Evolutionary conservation across 2,113 vertebrate genomes (phyloP).

Genomic region (Equus przewalskii): DNA sequence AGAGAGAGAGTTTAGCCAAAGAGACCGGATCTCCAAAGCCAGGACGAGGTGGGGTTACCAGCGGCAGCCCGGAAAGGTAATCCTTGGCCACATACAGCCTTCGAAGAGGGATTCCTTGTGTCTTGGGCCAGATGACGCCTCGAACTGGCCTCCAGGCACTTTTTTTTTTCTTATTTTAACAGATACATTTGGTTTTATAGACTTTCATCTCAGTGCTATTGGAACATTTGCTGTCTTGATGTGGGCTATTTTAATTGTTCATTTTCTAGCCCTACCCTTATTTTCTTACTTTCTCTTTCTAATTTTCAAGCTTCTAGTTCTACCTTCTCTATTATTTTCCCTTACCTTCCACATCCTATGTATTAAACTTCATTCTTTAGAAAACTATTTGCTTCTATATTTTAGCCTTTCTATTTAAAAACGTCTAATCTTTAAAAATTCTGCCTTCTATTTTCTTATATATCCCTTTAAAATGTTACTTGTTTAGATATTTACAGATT

Average conservation of each 20-base stretch:
- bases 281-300: background rate
- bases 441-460: background rate
- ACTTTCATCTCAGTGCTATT: background rate
- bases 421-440: conserved; percentile 28
- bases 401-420: background rate
- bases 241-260: background rate
- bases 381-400: background rate
- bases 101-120: background rate
- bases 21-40: background rate
- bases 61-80: background rate
- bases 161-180: background rate
- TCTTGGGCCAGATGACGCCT: background rate
- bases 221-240: background rate
- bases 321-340: conserved; percentile 26
- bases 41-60: background rate
- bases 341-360: background rate
- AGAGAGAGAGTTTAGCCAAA: background rate
- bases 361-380: conserved; percentile 11
- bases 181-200: background rate
- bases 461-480: background rate
- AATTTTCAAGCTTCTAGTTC: conserved; percentile 2
- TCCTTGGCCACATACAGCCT: background rate
- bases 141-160: background rate
- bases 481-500: conserved; percentile 8
- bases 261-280: background rate